A percentile compares a stretch with the other conserved stretches of the same genome.
Conservation (phyloP, 2,113 vertebrate species). For the Chloropsis hardwickii region DNA sequence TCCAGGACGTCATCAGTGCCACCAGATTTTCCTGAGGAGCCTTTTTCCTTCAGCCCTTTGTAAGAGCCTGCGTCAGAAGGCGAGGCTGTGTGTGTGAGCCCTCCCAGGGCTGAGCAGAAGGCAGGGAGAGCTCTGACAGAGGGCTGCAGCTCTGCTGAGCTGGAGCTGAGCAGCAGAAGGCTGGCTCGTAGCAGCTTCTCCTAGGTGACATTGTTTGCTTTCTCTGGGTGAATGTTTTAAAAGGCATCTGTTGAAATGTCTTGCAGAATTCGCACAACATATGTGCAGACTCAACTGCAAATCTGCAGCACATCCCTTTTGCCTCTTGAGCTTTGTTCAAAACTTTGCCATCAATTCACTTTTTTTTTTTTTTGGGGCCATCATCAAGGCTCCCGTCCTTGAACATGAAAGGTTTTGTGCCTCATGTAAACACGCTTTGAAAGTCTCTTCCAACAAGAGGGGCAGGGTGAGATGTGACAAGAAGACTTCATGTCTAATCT, state of each 20-base stretch:
- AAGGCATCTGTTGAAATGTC: conserved; percentile 47
- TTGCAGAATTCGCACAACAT: conserved; percentile 56
- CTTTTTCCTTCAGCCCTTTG: not conserved
- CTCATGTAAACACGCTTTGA: not conserved
- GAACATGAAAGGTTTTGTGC: not conserved
- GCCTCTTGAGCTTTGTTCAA: conserved; percentile 18
- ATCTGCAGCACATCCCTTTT: conserved; percentile 29
- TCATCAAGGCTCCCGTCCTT: not conserved
- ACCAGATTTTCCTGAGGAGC: not conserved
- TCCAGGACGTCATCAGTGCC: not conserved
- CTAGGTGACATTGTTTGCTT: conserved; percentile 56
- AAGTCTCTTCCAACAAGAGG: not conserved
- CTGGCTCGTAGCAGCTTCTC: conserved; percentile 12
- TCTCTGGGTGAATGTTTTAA: conserved; percentile 46
- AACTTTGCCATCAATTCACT: not conserved
- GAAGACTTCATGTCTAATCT: not conserved
- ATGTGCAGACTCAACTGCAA: conserved; percentile 27
- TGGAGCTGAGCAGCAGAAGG: conserved; percentile 62
- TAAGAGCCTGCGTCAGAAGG: not conserved
- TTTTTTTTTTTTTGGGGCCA: not conserved
- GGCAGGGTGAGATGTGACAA: not conserved
- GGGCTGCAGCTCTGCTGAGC: not conserved
- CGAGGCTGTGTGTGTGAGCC: not conserved
- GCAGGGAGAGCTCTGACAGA: not conserved
- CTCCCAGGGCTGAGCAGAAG: not conserved